A percentile compares a stretch with the other conserved stretches of the same genome.
phyloP scores from a whole-genome alignment of 2,888 invertebrate genomes.

The Tiphia femorata region DNA sequence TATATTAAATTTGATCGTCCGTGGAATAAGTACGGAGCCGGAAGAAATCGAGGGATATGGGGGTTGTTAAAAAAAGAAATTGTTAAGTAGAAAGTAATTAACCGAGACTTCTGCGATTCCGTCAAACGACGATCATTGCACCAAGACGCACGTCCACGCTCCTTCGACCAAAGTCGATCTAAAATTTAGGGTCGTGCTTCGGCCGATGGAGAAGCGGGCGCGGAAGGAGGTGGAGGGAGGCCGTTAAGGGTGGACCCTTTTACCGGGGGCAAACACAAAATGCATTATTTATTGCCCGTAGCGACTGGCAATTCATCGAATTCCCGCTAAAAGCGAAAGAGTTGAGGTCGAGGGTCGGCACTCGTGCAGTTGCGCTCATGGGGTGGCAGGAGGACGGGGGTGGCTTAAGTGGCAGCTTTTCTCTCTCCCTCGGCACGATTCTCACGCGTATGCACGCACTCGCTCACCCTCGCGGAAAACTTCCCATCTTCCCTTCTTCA shows the following conservation, averaged over 20 bases:
- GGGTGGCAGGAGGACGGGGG: slow-evolving; percentile 22
- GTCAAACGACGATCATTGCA: slow-evolving; percentile 25
- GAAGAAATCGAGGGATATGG: background rate
- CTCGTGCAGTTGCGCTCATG: slow-evolving; percentile 47
- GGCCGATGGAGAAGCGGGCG: background rate
- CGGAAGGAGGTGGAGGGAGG: slow-evolving; percentile 2
- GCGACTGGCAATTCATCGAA: slow-evolving; percentile 60
- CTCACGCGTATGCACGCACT: slow-evolving; percentile 33
- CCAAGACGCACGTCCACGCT: slow-evolving; percentile 32
- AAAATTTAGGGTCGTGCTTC: slow-evolving; percentile 48
- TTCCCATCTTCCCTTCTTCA: slow-evolving; percentile 3
- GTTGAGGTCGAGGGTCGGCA: slow-evolving; percentile 52
- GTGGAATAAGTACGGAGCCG: background rate
- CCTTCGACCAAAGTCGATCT: slow-evolving; percentile 45
- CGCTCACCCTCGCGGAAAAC: slow-evolving; percentile 20
- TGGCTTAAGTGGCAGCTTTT: slow-evolving; percentile 53
- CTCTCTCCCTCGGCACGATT: slow-evolving; percentile 35
- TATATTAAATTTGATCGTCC: background rate
- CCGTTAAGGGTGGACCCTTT: slow-evolving; percentile 59
- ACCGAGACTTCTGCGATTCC: background rate
- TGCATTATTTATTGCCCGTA: slow-evolving; percentile 63
- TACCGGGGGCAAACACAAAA: slow-evolving; percentile 61
- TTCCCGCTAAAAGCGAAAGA: slow-evolving; percentile 61
- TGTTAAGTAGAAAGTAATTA: background rate
- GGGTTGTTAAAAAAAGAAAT: too few species aligned